A percentile compares a stretch with the other conserved stretches of the same genome.
Evolutionary conservation across 2,888 invertebrate species (phyloP).

Genomic region (Temnothorax unifasciatus): DNA sequence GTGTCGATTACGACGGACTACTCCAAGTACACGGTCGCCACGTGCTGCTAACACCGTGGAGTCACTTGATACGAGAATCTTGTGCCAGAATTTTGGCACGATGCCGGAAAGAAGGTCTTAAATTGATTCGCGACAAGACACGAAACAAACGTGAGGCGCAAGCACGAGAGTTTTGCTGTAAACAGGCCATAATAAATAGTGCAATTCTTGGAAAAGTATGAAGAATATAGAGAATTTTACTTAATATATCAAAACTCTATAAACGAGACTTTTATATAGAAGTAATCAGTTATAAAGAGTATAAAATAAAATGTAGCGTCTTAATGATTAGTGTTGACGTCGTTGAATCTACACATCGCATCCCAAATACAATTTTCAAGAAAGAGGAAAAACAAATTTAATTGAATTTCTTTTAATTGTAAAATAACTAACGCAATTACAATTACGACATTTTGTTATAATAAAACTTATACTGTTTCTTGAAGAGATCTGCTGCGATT

Average conservation of each 20-base stretch:
- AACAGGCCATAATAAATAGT: neutral
- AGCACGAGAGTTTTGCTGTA: neutral
- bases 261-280: neutral
- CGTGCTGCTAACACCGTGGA: slow-evolving; percentile 6
- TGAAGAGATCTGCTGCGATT: too few species aligned
- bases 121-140: slow-evolving; percentile 30
- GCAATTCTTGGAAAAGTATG: neutral
- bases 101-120: slow-evolving; percentile 29
- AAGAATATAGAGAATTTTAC: neutral
- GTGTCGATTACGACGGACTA: neutral
- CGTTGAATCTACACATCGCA: neutral
- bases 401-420: too few species aligned
- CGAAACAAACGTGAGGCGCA: slow-evolving; percentile 1
- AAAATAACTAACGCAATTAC: too few species aligned
- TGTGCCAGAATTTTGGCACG: slow-evolving; percentile 23
- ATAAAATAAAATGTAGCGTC: neutral
- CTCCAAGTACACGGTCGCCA: slow-evolving; percentile 13
- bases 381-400: too few species aligned
- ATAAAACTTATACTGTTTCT: too few species aligned
- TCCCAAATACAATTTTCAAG: too few species aligned
- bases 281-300: neutral
- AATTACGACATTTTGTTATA: too few species aligned
- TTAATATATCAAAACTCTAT: neutral
- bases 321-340: neutral
- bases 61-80: slow-evolving; percentile 13